Percentiles rank a stretch among this genome's conserved stretches.
Evolutionary conservation across 2,113 vertebrate species (phyloP).

Genomic region (Alexandromys fortis): DNA sequence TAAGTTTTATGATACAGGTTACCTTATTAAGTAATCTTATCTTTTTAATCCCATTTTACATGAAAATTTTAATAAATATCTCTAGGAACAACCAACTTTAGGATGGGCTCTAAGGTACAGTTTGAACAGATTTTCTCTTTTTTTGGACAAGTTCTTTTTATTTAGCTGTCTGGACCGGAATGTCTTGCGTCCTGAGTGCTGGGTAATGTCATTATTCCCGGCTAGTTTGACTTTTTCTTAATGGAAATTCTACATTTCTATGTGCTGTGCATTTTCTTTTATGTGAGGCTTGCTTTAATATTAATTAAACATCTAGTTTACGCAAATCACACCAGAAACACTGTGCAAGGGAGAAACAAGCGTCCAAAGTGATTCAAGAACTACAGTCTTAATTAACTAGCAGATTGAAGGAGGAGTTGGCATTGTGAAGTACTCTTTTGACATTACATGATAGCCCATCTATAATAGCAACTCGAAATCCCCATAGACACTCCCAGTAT

Average conservation of each 20-base stretch:
- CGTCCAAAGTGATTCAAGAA: not conserved
- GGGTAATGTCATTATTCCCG: not conserved
- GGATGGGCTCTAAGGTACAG: not conserved
- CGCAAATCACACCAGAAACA: slow-evolving; percentile 32
- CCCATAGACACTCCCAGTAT: slow-evolving; percentile 60
- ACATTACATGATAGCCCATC: slow-evolving; percentile 68
- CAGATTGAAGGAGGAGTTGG: slow-evolving; percentile 75
- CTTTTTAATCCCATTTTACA: slow-evolving; percentile 2
- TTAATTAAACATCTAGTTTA: slow-evolving; percentile 27
- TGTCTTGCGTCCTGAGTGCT: not conserved
- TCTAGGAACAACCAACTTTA: slow-evolving; percentile 41
- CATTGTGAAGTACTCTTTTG: slow-evolving; percentile 72
- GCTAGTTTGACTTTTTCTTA: not conserved
- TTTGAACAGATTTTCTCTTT: not conserved
- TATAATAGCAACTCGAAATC: slow-evolving; percentile 76
- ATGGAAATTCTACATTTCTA: not conserved
- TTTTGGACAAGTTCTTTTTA: not conserved
- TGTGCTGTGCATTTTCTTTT: slow-evolving; percentile 16
- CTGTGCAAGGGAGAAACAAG: not conserved
- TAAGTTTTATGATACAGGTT: not conserved
- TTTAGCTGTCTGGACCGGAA: not conserved
- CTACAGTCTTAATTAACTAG: slow-evolving; percentile 29
- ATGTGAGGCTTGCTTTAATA: slow-evolving; percentile 2
- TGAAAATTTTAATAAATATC: slow-evolving; percentile 12
- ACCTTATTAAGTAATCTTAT: slow-evolving; percentile 17